phyloP scores from a whole-genome alignment of 2,888 invertebrate species.

The Tethea ocularis region DNA sequence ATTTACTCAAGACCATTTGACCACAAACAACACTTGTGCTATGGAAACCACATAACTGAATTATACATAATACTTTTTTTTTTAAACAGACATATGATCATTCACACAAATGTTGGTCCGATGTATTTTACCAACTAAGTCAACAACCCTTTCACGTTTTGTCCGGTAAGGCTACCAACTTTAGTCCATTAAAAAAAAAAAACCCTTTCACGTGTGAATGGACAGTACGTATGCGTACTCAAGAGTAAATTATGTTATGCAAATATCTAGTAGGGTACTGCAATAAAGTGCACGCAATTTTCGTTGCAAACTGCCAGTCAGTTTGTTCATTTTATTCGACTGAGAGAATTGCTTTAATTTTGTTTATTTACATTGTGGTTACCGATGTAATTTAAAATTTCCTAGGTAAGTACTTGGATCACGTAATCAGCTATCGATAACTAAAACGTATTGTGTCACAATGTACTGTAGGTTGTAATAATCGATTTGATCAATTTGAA shows the following conservation, averaged over 20 bases:
- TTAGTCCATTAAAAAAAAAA: no score
- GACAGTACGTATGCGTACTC: constrained; percentile 13
- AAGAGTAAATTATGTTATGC: constrained; percentile 44
- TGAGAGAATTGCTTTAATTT: constrained; percentile 1
- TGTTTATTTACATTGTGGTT: constrained; percentile 2
- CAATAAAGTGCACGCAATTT: constrained; percentile 31
- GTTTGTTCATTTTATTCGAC: neutral
- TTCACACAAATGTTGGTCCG: no score
- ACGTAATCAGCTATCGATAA: constrained; percentile 3
- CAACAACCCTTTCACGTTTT: no score
- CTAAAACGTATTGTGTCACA: constrained; percentile 3
- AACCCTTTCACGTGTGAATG: constrained; percentile 17
- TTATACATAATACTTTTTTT: no score
- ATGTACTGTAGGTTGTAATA: neutral
- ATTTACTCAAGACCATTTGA: no score
- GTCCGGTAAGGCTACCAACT: no score
- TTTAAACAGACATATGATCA: no score
- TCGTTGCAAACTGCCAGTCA: constrained; percentile 13
- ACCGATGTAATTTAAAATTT: neutral
- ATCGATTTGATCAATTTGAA: neutral
- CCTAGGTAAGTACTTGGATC: neutral
- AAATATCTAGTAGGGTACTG: constrained; percentile 32
- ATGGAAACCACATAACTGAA: no score
- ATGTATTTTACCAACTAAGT: no score
- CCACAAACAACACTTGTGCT: no score